phyloP scores from a whole-genome alignment of 2,113 vertebrate genomes.

The Tetrao urogallus region DNA sequence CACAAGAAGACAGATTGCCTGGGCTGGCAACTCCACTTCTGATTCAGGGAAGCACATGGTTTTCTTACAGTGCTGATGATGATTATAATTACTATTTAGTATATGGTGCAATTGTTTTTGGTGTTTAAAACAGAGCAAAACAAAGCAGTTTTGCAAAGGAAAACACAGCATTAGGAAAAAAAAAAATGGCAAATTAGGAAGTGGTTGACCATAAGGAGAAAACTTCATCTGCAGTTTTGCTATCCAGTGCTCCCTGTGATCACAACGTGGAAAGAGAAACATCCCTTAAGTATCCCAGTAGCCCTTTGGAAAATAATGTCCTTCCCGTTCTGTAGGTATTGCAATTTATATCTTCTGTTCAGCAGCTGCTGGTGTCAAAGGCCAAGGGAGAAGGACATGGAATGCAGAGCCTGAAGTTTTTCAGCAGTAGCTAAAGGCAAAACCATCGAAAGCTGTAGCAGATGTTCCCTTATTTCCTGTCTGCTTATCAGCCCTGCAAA shows the following conservation, averaged over 20 bases:
- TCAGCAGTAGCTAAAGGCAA: conserved; percentile 41
- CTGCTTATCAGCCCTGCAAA: conserved; percentile 74
- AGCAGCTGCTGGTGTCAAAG: conserved; percentile 39
- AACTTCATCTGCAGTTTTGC: conserved; percentile 3
- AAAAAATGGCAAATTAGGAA: conserved; percentile 38
- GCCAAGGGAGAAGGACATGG: not conserved
- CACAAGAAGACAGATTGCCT: conserved; percentile 37
- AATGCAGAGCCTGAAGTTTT: conserved; percentile 40
- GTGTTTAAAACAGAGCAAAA: conserved; percentile 45
- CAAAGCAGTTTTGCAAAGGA: conserved; percentile 50
- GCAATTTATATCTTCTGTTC: not conserved
- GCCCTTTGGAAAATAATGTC: not conserved
- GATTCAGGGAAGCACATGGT: conserved; percentile 61
- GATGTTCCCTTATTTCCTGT: conserved; percentile 75
- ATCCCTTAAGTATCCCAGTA: not conserved
- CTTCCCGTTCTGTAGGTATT: not conserved
- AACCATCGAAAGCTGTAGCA: conserved; percentile 60
- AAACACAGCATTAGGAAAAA: not conserved
- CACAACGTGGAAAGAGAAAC: not conserved
- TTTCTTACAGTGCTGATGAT: conserved; percentile 1
- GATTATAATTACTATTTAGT: conserved; percentile 52
- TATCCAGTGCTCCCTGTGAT: not conserved
- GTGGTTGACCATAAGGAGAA: conserved; percentile 45
- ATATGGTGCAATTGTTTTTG: conserved; percentile 32
- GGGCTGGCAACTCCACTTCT: conserved; percentile 24